These are phyloP conservation scores for Dicranocentrus wangi DNA, from an alignment of 2,888 invertebrate species.

Conservation along the genomic window DNA sequence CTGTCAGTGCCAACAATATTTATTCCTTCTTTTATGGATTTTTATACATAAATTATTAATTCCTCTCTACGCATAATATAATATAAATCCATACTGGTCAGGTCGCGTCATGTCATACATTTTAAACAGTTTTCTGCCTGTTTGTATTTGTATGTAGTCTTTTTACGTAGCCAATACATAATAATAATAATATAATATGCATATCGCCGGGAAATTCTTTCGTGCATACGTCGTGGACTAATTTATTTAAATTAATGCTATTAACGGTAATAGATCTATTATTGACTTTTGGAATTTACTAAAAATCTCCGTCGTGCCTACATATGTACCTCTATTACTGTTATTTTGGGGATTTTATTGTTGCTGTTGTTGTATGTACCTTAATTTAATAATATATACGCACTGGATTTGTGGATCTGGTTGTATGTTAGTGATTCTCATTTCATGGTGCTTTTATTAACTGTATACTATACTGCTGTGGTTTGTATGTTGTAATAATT, in stretches of 20 bases:
- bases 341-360: conserved; percentile 13
- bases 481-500: too few relatives aligned
- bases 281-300: not conserved
- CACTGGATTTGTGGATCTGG: not conserved
- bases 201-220: too few relatives aligned
- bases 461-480: conserved; percentile 23
- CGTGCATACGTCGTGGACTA: too few relatives aligned
- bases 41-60: not conserved
- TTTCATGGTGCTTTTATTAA: conserved; percentile 54
- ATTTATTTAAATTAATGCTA: too few relatives aligned
- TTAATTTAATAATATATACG: conserved; percentile 4
- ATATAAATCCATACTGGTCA: not conserved
- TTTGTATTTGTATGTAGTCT: too few relatives aligned
- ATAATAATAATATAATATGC: too few relatives aligned
- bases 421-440: conserved; percentile 33
- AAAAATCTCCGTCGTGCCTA: too few relatives aligned
- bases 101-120: not conserved
- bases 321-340: not conserved
- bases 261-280: too few relatives aligned
- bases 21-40: conserved; percentile 6
- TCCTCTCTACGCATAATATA: not conserved
- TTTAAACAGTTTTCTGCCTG: not conserved
- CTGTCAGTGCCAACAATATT: conserved; percentile 11
- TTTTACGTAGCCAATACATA: too few relatives aligned
- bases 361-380: conserved; percentile 22